Base-by-base conservation (phyloP, 2,113 vertebrate genomes). In the Chionis minor region DNA sequence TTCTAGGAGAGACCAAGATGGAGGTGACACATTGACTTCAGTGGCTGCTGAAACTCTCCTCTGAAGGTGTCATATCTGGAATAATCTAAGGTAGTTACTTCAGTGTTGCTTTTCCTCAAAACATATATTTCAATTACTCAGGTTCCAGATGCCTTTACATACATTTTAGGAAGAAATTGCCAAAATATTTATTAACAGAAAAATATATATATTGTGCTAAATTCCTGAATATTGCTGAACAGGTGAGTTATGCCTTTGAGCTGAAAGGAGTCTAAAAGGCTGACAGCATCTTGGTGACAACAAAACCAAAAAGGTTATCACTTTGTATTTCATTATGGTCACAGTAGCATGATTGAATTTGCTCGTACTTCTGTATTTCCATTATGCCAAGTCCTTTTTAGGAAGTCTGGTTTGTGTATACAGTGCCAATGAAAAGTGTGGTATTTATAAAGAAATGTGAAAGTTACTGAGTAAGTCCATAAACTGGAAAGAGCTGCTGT, bases 181-280 rank as follows among this genome's bases (percentile, higher is more conserved):
- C 45, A 38, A 78, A 88, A 87, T 83, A 94, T 87, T 97, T 97
- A 94, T 93, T 92, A 96, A 82, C 32, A 79, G 65, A 56, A 33
- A 96, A 87, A 92, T 83, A 21, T 94, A 96, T 87, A 95, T 91
- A 96, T 94, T 95, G 81, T 91, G 92, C 78, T 95, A 91, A 95
- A 92, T 94, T 81, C 49, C 35, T 94, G 90, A 96, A 92, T 95
- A 92, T 86, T 94, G 78, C 80, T 96, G 95, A 97, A 91, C 47
- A 95, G 67, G 49, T 97, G 54, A 97, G 74, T 92, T 90, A 95
- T 85, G 67, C 54, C 79, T 89, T 88, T 84, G 90, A 95, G 82
- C 81, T 96, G 95, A 94, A 96, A 96, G 90, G 92, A 94, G 69
- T 92, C 42, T 93, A 80, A 92, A 90, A 94, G 81, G 42, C 89